Conservation (phyloP, 2,797 vertebrate species). For the Enteromius afrohamiltoni region DNA sequence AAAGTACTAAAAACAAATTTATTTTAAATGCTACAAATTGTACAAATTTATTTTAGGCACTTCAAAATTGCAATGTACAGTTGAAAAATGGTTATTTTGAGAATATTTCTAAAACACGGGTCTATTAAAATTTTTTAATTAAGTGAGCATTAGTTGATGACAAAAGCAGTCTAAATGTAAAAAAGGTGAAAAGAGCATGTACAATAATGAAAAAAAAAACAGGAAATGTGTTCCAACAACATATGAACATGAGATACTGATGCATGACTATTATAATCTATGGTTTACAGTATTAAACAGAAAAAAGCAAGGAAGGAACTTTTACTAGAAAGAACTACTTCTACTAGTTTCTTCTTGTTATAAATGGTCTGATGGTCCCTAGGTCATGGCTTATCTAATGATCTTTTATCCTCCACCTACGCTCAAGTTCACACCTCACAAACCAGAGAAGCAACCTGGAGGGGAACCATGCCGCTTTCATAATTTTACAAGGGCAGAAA, state of each 20-base stretch:
- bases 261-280: not conserved
- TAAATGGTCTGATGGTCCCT: not conserved
- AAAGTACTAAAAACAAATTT: not conserved
- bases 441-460: constrained; percentile 55
- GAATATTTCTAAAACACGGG: not conserved
- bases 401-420: constrained; percentile 28
- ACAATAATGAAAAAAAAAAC: not conserved
- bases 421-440: constrained; percentile 60
- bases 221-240: not conserved
- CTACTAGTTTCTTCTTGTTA: not conserved
- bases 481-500: constrained; percentile 54
- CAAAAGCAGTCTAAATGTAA: not conserved
- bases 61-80: not conserved
- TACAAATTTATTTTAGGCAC: not conserved
- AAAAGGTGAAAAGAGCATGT: not conserved
- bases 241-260: not conserved
- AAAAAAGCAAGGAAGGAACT: not conserved
- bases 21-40: not conserved
- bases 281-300: not conserved
- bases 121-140: too few species aligned
- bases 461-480: constrained; percentile 45
- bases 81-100: not conserved
- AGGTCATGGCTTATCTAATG: constrained; percentile 38
- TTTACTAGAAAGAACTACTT: not conserved
- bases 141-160: not conserved